A percentile compares a stretch with the other conserved stretches of the same genome.
Conservation (phyloP, 2,113 vertebrate species). For the Neodontobutis hainanensis region DNA sequence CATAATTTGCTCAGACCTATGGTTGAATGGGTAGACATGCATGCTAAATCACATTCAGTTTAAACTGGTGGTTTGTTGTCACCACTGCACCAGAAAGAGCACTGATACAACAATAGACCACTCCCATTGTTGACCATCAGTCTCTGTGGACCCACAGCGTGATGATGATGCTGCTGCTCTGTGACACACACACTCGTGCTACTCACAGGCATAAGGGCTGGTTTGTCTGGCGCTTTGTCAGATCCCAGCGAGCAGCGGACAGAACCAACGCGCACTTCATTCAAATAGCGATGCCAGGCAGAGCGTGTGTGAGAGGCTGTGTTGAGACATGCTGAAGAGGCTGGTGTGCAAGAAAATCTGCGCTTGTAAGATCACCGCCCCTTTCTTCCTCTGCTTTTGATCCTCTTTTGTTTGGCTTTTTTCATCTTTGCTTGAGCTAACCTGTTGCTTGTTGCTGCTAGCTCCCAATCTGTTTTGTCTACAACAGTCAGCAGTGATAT, state of each 20-base stretch:
- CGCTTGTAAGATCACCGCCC: slow-evolving; percentile 73
- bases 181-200: slow-evolving; percentile 25
- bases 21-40: too few relatives aligned
- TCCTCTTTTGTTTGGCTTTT: background rate
- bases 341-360: slow-evolving; percentile 85
- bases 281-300: slow-evolving; percentile 25
- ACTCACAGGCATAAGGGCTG: slow-evolving; percentile 32
- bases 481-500: background rate
- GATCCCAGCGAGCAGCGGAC: slow-evolving; percentile 8
- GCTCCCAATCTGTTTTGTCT: background rate
- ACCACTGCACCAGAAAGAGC: slow-evolving; percentile 27
- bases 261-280: slow-evolving; percentile 25
- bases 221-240: slow-evolving; percentile 56
- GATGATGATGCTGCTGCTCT: slow-evolving; percentile 2
- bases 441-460: slow-evolving; percentile 43
- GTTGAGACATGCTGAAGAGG: slow-evolving; percentile 82
- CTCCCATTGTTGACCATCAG: slow-evolving; percentile 37
- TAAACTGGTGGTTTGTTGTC: background rate
- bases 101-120: slow-evolving; percentile 32
- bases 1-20: too few relatives aligned
- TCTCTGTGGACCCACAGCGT: slow-evolving; percentile 29
- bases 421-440: background rate
- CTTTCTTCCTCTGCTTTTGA: background rate
- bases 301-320: slow-evolving; percentile 52
- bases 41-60: background rate